These are phyloP conservation scores for Strigamia transsilvanica DNA, from an alignment of 2,888 invertebrate species.

Conservation along the genomic window DNA sequence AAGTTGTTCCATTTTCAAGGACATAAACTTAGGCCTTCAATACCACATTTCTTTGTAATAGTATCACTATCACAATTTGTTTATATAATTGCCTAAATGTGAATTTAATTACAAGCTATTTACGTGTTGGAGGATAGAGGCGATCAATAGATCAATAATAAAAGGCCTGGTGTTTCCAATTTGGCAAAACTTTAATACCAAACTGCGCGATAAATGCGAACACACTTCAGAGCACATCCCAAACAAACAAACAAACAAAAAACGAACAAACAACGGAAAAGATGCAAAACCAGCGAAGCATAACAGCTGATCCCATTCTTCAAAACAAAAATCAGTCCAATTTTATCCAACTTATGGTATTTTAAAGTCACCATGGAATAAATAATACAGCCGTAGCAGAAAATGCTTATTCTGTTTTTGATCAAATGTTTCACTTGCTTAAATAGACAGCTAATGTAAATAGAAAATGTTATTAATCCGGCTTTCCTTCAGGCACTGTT, in stretches of 20 bases:
- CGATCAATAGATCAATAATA: background rate
- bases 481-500: slow-evolving; percentile 21
- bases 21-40: slow-evolving; percentile 37
- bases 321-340: slow-evolving; percentile 5
- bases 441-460: background rate
- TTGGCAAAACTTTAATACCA: background rate
- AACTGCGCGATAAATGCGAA: background rate
- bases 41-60: slow-evolving; percentile 14
- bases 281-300: slow-evolving; percentile 17
- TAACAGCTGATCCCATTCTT: slow-evolving; percentile 30
- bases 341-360: background rate
- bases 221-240: slow-evolving; percentile 3
- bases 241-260: slow-evolving; percentile 4
- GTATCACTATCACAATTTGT: slow-evolving; percentile 21
- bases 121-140: background rate
- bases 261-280: slow-evolving; percentile 33
- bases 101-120: slow-evolving; percentile 32
- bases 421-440: background rate
- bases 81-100: slow-evolving; percentile 15
- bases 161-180: background rate
- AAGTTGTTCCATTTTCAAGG: slow-evolving; percentile 40
- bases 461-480: slow-evolving; percentile 29
- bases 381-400: background rate
- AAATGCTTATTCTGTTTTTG: background rate
- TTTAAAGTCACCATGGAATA: background rate